Conservation (phyloP, 2,797 vertebrate genomes). For the Myripristis jacobus region DNA sequence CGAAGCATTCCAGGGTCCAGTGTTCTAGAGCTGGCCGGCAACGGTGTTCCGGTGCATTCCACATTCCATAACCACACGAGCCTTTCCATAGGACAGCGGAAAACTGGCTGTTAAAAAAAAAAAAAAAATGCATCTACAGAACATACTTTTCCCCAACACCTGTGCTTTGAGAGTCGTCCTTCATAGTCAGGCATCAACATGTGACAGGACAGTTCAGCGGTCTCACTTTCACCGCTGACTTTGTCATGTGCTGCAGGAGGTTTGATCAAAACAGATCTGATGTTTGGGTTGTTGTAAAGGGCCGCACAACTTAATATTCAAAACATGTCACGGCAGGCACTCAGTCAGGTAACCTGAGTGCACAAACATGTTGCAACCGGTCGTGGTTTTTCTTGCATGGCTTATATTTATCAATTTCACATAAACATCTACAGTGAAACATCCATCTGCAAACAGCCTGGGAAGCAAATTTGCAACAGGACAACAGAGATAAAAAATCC, state of each 20-base stretch:
- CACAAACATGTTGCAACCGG: conserved; percentile 1
- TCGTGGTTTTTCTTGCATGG: conserved; percentile 27
- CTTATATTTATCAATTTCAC: conserved; percentile 14
- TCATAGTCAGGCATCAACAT: conserved; percentile 58
- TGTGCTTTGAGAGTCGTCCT: conserved; percentile 37
- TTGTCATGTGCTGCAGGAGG: conserved; percentile 35
- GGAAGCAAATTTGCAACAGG: conserved; percentile 25
- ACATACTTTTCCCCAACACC: conserved; percentile 32
- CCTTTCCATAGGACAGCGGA: conserved; percentile 18
- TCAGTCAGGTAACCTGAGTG: conserved; percentile 31
- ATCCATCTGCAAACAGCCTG: conserved; percentile 15
- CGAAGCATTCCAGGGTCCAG: conserved; percentile 51
- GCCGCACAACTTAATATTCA: conserved; percentile 12
- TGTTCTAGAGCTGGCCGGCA: conserved; percentile 22
- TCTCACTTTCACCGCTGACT: conserved; percentile 19
- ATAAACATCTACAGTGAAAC: conserved; percentile 33
- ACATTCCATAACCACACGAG: conserved; percentile 58
- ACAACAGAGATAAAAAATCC: conserved; percentile 18
- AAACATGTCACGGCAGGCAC: conserved; percentile 29
- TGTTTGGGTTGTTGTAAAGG: conserved; percentile 14
- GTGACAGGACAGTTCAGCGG: conserved; percentile 21
- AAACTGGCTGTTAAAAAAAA: conserved; percentile 30
- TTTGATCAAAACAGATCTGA: conserved; percentile 17
- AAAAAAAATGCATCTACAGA: conserved; percentile 13
- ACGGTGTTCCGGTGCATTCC: conserved; percentile 56